Evolutionary conservation across 35 echinoderm and acorn worm species (phyloP).

Genomic region (Anneissia japonica): DNA sequence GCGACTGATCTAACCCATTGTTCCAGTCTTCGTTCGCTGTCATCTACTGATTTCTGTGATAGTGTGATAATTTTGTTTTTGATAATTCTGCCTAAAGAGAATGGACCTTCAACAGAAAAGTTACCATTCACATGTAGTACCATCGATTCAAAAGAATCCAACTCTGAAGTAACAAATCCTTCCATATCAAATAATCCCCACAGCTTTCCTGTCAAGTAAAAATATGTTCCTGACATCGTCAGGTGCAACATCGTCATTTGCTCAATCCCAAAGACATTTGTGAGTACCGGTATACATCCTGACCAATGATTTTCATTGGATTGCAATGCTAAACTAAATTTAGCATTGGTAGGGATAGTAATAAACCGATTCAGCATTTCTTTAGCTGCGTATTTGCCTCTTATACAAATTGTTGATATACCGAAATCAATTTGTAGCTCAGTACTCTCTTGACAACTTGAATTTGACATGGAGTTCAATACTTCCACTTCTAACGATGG

Average conservation of each 20-base stretch:
- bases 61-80: too few relatives aligned
- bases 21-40: too few relatives aligned
- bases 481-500: not conserved
- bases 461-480: not conserved
- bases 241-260: not conserved
- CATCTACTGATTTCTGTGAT: too few relatives aligned
- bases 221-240: not conserved
- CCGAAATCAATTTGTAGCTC: not conserved
- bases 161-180: not conserved
- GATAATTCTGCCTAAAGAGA: too few relatives aligned
- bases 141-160: not conserved
- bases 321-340: not conserved
- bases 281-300: not conserved
- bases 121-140: not conserved
- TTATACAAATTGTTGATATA: not conserved
- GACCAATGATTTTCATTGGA: not conserved
- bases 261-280: not conserved
- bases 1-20: too few relatives aligned
- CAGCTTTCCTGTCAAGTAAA: not conserved
- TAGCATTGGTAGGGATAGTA: not conserved
- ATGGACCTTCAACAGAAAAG: too few relatives aligned
- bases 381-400: not conserved
- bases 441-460: not conserved
- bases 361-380: not conserved
- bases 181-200: not conserved